phyloP scores from a whole-genome alignment of 2,888 invertebrate genomes.

The Phania funesta region DNA sequence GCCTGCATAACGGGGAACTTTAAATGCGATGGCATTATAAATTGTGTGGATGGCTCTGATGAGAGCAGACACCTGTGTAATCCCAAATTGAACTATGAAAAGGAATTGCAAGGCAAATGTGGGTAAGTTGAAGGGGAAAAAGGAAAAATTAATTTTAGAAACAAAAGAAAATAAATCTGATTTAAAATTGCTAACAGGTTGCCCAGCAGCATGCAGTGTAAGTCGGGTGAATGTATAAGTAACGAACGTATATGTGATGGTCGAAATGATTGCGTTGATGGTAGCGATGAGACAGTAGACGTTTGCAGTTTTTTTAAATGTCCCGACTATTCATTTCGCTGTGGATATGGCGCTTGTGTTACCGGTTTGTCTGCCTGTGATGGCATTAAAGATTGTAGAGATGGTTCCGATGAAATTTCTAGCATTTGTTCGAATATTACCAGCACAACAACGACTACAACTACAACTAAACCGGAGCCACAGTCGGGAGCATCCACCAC shows the following conservation, averaged over 20 bases:
- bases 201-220: conserved; percentile 69
- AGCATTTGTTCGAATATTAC: conserved; percentile 67
- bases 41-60: conserved; percentile 70
- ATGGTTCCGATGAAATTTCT: conserved; percentile 73
- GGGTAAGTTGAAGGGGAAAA: conserved; percentile 33
- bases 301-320: conserved; percentile 69
- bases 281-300: conserved; percentile 76
- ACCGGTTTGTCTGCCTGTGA: conserved; percentile 68
- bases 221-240: conserved; percentile 75
- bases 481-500: not conserved
- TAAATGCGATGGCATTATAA: conserved; percentile 60
- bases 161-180: not conserved
- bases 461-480: not conserved
- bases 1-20: conserved; percentile 67
- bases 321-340: conserved; percentile 72
- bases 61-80: conserved; percentile 61
- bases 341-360: conserved; percentile 74
- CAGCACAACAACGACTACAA: not conserved
- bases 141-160: not conserved
- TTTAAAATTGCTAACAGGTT: not conserved
- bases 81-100: conserved; percentile 16
- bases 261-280: conserved; percentile 73
- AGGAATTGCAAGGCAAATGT: conserved; percentile 59
- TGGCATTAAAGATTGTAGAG: conserved; percentile 70
- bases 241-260: conserved; percentile 74